Conservation (phyloP, 2,113 vertebrate genomes). For the Sphaerodactylus townsendi region DNA sequence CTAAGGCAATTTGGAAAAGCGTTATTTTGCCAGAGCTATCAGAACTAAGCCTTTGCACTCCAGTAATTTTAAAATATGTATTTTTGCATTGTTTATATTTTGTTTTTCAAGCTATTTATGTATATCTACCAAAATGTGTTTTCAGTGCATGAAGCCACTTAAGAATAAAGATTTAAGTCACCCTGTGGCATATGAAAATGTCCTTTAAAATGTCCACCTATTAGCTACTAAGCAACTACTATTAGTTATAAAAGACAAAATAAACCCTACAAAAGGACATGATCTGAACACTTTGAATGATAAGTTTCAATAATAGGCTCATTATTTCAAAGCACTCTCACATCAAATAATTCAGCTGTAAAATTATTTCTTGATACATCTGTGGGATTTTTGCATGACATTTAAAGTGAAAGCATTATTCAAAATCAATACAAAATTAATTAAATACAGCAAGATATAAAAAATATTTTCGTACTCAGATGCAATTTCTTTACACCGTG, state of each 20-base stretch:
- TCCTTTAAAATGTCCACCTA: neutral
- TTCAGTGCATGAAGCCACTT: neutral
- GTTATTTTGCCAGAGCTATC: neutral
- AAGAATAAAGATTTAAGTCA: neutral
- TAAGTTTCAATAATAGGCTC: neutral
- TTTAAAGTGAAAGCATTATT: neutral
- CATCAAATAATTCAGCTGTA: neutral
- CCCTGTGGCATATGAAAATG: neutral
- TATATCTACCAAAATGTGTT: neutral
- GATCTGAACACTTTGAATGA: neutral
- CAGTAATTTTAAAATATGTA: neutral
- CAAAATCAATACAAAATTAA: neutral
- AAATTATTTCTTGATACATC: neutral
- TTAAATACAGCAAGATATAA: neutral
- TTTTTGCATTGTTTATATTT: neutral
- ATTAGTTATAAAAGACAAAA: neutral
- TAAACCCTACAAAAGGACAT: neutral
- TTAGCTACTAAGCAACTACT: neutral
- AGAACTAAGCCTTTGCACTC: neutral
- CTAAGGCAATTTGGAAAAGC: constrained; percentile 32
- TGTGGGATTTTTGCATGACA: neutral
- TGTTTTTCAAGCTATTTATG: neutral
- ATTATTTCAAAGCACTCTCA: neutral
- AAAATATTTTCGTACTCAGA: neutral
- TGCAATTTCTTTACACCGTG: neutral